Evolutionary conservation across 2,888 invertebrate species (phyloP), one percentile per base, ranked within the genome.

Genomic region (Chloromyia formosa): DNA sequence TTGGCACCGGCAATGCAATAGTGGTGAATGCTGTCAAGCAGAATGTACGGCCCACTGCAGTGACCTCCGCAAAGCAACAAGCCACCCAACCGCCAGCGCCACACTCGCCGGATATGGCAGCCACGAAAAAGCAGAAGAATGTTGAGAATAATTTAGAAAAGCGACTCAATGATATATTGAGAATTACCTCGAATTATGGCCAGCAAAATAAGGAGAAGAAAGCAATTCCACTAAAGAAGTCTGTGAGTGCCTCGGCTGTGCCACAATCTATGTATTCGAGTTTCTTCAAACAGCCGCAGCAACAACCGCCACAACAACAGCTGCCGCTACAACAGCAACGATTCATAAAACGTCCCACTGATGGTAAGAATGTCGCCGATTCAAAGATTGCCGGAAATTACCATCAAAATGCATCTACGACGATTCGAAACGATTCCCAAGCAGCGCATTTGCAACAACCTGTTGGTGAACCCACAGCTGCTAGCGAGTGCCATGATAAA

Each of bases 71-170:
- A 7, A 20, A 42, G 5, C 22, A 60, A 16, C 45, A 22, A 14
- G 3, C 2, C 7, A 9, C 40, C 3, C 64, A 40, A 18, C 58
- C 7, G 3, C 2, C 49, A 12, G 1, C 22, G 5, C 16, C 42
- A 2, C 20, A 7, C n/a, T 4, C 12, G 7, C 18, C 35, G 10
- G 74, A 74, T 78, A 79, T 80, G 75, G 81, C 81, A 77, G 76
- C 80, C 77, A 78, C 80, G 60, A 82, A 82, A 77, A 80, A 81
- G 75, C 84, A 84, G 79, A 84, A 85, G 80, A 85, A 84, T 76
- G 81, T 81, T 71, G 85, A 84, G 80, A 84, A 84, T 79, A 85
- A 85, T 80, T 80, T 83, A 75, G 84, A 85, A 78, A 85, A 85
- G 80, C 82, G 83, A 77, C 78, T 84, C 22, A 84, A 83, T 78